phyloP scores from a whole-genome alignment of 1,140 invertebrate genomes.

The Drosophila hydei region DNA sequence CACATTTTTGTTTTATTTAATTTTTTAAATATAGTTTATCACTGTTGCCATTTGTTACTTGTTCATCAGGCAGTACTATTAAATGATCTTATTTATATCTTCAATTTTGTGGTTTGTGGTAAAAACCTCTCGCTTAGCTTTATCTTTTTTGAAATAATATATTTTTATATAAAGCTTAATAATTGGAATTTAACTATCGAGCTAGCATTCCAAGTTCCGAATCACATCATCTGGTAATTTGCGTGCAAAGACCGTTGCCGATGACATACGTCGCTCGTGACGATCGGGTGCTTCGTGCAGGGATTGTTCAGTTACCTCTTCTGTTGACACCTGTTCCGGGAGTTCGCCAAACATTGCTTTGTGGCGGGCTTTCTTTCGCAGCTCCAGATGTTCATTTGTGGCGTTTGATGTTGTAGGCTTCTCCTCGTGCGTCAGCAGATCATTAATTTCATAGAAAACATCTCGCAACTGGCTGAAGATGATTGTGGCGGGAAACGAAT shows the following conservation, averaged over 20 bases:
- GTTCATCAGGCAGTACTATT: too few relatives aligned
- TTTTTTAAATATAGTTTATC: too few relatives aligned
- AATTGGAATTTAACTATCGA: too few relatives aligned
- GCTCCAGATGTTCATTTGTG: slow-evolving; percentile 33
- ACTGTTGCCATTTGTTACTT: too few relatives aligned
- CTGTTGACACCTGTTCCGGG: not conserved
- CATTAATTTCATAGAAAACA: slow-evolving; percentile 50
- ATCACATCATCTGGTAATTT: slow-evolving; percentile 45
- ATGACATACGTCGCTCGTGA: slow-evolving; percentile 58
- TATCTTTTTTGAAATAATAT: too few relatives aligned
- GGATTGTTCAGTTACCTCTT: slow-evolving; percentile 9
- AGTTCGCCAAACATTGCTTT: slow-evolving; percentile 56
- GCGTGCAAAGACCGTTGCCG: slow-evolving; percentile 50
- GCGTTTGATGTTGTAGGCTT: slow-evolving; percentile 4
- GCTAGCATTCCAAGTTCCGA: slow-evolving; percentile 12
- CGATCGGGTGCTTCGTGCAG: not conserved
- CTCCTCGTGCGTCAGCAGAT: slow-evolving; percentile 31
- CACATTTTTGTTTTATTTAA: too few relatives aligned
- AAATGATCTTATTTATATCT: too few relatives aligned
- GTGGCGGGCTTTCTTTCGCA: slow-evolving; percentile 41
- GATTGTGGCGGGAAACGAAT: slow-evolving; percentile 39
- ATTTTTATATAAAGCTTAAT: too few relatives aligned
- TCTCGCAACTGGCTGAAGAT: slow-evolving; percentile 60
- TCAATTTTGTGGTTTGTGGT: too few relatives aligned
- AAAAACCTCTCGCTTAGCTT: too few relatives aligned